phyloP scores from a whole-genome alignment of 2,113 vertebrate genomes.

The Myodes glareolus region DNA sequence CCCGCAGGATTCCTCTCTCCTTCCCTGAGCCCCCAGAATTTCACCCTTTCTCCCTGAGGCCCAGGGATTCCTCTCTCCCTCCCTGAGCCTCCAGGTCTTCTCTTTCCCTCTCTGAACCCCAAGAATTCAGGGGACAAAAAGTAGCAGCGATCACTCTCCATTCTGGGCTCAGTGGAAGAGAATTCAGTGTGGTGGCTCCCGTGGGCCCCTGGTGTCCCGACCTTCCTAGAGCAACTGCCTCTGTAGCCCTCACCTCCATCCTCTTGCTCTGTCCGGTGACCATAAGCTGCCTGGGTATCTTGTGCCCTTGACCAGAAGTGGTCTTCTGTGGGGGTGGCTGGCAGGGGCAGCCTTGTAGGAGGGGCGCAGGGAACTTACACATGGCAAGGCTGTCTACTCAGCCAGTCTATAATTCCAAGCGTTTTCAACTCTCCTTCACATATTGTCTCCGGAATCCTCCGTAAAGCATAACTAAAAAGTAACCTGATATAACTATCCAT shows the following conservation, averaged over 20 bases:
- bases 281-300: neutral
- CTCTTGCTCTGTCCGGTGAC: conserved; percentile 46
- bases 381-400: neutral
- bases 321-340: neutral
- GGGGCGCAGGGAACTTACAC: neutral
- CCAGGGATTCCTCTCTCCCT: no score
- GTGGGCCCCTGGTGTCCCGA: fast-evolving
- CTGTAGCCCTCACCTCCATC: neutral
- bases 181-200: neutral
- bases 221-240: neutral
- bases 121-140: neutral
- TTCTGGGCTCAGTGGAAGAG: neutral
- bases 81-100: neutral
- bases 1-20: neutral
- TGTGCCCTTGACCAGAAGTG: neutral
- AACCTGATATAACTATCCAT: neutral
- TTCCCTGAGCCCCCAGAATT: no score
- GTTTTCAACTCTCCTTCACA: neutral
- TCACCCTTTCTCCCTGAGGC: no score
- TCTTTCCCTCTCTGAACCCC: neutral
- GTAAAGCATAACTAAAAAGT: neutral
- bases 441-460: neutral
- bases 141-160: neutral
- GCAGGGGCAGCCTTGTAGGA: neutral
- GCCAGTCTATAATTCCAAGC: neutral